Percentiles rank a stretch among this genome's conserved stretches.
These are phyloP conservation scores for Ptiloglossa arizonensis DNA, from an alignment of 1,140 invertebrate species.

Conservation along the genomic window DNA sequence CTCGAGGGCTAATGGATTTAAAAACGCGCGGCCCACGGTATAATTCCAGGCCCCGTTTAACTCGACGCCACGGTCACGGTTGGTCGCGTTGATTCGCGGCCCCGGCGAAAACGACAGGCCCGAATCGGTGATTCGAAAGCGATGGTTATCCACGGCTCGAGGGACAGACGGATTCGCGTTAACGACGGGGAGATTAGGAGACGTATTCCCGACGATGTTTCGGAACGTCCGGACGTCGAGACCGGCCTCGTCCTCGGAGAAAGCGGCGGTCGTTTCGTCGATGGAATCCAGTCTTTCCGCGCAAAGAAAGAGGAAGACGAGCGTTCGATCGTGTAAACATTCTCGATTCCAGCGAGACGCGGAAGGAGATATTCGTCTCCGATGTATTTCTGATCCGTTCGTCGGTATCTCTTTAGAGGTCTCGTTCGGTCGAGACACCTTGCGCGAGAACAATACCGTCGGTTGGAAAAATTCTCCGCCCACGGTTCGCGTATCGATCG, in stretches of 20 bases:
- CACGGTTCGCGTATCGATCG: too few relatives aligned
- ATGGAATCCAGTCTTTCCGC: slow-evolving; percentile 30
- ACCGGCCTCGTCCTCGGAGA: background rate
- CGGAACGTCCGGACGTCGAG: background rate
- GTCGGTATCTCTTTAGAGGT: too few relatives aligned
- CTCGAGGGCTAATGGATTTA: slow-evolving; percentile 47
- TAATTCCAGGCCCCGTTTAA: slow-evolving; percentile 51
- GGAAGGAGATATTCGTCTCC: too few relatives aligned
- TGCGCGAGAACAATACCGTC: too few relatives aligned
- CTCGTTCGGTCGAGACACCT: too few relatives aligned
- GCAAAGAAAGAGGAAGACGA: slow-evolving; percentile 44
- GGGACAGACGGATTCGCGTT: slow-evolving; percentile 50
- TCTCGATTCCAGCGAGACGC: too few relatives aligned
- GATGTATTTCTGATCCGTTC: too few relatives aligned
- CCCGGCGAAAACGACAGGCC: slow-evolving; percentile 59
- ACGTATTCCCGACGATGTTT: slow-evolving; percentile 39
- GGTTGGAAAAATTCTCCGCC: too few relatives aligned
- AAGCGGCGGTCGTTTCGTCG: slow-evolving; percentile 7
- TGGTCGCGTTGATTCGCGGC: slow-evolving; percentile 56
- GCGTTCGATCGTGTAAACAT: too few relatives aligned
- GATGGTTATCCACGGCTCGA: slow-evolving; percentile 50
- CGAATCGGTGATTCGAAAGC: slow-evolving; percentile 55
- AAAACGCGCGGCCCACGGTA: slow-evolving; percentile 31
- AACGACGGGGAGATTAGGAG: slow-evolving; percentile 53
- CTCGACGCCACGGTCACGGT: slow-evolving; percentile 56